A percentile compares a stretch with the other conserved stretches of the same genome.
These are phyloP conservation scores for Xenopus borealis DNA, from an alignment of 2,113 vertebrate genomes.

Conservation along the genomic window DNA sequence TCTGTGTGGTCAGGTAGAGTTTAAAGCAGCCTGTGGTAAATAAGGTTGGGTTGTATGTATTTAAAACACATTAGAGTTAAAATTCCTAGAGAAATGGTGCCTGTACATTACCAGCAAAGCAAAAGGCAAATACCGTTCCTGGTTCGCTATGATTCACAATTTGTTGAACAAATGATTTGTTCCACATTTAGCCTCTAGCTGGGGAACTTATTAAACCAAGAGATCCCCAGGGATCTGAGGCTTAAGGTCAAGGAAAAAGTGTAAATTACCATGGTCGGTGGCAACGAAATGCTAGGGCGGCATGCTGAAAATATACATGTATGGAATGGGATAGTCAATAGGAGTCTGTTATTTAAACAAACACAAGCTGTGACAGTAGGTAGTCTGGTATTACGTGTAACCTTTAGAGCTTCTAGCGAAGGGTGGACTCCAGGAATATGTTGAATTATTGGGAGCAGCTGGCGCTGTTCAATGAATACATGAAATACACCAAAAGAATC, in stretches of 20 bases:
- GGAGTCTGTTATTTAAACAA: constrained; percentile 35
- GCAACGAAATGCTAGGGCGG: constrained; percentile 29
- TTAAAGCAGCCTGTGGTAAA: too few relatives aligned
- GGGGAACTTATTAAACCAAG: constrained; percentile 43
- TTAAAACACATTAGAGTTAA: constrained; percentile 1
- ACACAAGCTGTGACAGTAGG: constrained; percentile 36
- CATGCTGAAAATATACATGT: constrained; percentile 36
- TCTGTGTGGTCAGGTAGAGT: too few relatives aligned
- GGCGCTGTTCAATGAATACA: background rate
- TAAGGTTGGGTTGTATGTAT: background rate
- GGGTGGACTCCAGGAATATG: constrained; percentile 11
- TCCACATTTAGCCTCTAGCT: constrained; percentile 44
- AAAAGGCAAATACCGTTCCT: constrained; percentile 12
- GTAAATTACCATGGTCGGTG: constrained; percentile 35
- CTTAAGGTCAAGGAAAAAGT: constrained; percentile 47
- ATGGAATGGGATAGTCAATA: constrained; percentile 35
- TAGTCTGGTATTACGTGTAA: constrained; percentile 33
- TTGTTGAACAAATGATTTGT: constrained; percentile 47
- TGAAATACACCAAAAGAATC: constrained; percentile 8
- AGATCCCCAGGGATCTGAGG: constrained; percentile 36
- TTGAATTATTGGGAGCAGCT: constrained; percentile 18
- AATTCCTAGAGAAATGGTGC: constrained; percentile 5
- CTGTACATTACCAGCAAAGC: constrained; percentile 5
- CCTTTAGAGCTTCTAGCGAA: constrained; percentile 12
- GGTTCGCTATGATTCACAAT: constrained; percentile 40